Percentiles rank a stretch among this genome's conserved stretches.
These are phyloP conservation scores for Erethizon dorsatum DNA, from an alignment of 2,797 vertebrate species.

Conservation along the genomic window DNA sequence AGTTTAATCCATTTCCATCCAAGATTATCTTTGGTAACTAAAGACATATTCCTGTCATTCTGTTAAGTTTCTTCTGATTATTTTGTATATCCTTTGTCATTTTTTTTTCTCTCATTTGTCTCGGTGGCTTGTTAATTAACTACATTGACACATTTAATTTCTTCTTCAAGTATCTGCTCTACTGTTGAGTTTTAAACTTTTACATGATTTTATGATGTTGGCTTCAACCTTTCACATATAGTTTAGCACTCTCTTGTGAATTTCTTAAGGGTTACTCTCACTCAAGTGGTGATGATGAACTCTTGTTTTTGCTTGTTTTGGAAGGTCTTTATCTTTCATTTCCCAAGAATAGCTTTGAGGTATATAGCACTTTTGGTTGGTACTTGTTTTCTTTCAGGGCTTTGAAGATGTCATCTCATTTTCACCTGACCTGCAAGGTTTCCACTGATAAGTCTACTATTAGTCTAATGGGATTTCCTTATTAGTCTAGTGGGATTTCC, in stretches of 20 bases:
- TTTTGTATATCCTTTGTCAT: background rate
- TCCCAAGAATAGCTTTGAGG: background rate
- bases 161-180: background rate
- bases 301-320: background rate
- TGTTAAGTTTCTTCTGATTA: background rate
- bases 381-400: background rate
- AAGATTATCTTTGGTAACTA: background rate
- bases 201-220: background rate
- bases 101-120: background rate
- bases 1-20: background rate
- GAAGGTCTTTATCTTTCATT: background rate
- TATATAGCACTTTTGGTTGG: background rate
- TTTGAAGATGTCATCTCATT: background rate
- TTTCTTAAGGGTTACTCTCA: too few species aligned
- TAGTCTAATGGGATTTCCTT: background rate
- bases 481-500: too few species aligned
- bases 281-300: background rate
- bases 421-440: background rate
- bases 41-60: background rate
- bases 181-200: background rate
- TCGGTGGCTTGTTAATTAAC: background rate
- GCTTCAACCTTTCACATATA: background rate
- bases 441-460: background rate
- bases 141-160: too few species aligned
- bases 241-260: too few species aligned